These are phyloP conservation scores for Goniozus legneri DNA, from an alignment of 1,140 invertebrate genomes.

Conservation along the genomic window DNA sequence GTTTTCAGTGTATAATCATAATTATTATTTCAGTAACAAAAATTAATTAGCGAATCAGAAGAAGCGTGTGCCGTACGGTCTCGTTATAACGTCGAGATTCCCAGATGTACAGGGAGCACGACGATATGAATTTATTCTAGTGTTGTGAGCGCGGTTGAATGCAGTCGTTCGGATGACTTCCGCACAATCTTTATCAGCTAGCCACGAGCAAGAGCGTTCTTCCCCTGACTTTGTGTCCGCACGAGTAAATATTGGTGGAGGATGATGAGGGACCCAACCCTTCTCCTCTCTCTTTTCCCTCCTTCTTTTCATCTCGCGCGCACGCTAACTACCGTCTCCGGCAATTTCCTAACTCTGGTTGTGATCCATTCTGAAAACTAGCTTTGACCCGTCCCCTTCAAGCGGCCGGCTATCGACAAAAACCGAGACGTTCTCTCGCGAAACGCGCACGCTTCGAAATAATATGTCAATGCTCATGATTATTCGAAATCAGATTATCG, in stretches of 20 bases:
- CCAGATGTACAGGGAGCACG: too few relatives aligned
- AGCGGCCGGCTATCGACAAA: constrained; percentile 13
- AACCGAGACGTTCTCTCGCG: too few relatives aligned
- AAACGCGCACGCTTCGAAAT: too few relatives aligned
- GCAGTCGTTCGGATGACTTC: constrained; percentile 13
- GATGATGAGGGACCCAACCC: constrained; percentile 33
- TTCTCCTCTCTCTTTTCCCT: constrained; percentile 16
- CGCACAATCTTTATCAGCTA: constrained; percentile 24
- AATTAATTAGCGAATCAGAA: too few relatives aligned
- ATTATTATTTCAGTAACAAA: too few relatives aligned
- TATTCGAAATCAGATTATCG: too few relatives aligned
- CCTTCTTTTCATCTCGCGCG: constrained; percentile 11
- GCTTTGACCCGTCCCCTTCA: constrained; percentile 16
- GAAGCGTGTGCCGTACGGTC: too few relatives aligned
- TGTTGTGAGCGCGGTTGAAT: constrained; percentile 8
- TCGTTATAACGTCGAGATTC: too few relatives aligned
- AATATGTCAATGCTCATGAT: too few relatives aligned
- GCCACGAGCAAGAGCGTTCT: constrained; percentile 9
- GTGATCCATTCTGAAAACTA: constrained; percentile 13
- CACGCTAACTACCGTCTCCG: constrained; percentile 3
- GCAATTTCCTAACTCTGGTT: too few relatives aligned
- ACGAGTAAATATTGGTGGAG: constrained; percentile 42
- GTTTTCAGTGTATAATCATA: too few relatives aligned
- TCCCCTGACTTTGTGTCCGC: constrained; percentile 29
- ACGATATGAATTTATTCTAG: constrained; percentile 1